Base-by-base conservation (phyloP, 1,140 invertebrate genomes). In the Agrilus planipennis region DNA sequence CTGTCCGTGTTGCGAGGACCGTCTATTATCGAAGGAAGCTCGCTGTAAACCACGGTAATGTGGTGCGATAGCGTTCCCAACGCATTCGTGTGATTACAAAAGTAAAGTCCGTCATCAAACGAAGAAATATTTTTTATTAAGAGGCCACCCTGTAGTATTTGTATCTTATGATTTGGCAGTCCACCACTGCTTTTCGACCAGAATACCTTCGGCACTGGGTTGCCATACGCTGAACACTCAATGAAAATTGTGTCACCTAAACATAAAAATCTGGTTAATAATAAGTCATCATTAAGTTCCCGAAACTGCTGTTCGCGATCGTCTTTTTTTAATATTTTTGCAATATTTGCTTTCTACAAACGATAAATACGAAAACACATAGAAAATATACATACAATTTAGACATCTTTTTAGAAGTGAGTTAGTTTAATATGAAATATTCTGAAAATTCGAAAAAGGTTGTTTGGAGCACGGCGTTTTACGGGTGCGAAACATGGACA, bases 51-150 rank as follows among this genome's bases (percentile, higher is more conserved):
- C 14, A 75, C 47, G 27, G 52, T 62, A 21, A 73, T 68, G 11
- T 61, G 56, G 46, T 67, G 64, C 10, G 60, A 61, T 7, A 68
- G 47, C 0, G 58, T 61, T 19, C 68, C 64, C 12, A 63, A 60
- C 29, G 63, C 65, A 50, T 71, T 70, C 3, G 64, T 56, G 19
- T 69, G 61, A 36, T 71, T 70, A 51, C 84, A 88, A 3, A 77
- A 67, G 51, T 87, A 88, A 0, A 71, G 70, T 0, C 83, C 84
- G 39, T 75, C 71, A 60, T 86, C 80, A 16, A 65, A 63, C 10
- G 64, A 54, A 2, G 64, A 69, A 1, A 78, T 64, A 46, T 81
- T 73, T 23, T 61, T 61, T 7, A 88, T 71, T 18, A 73, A 65
- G 0, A 86, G 58, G 15, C 79, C 81, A 30, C 76, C 77, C 30